Base-by-base conservation (phyloP, 1,140 invertebrate genomes). In the Camponotus pennsylvanicus region DNA sequence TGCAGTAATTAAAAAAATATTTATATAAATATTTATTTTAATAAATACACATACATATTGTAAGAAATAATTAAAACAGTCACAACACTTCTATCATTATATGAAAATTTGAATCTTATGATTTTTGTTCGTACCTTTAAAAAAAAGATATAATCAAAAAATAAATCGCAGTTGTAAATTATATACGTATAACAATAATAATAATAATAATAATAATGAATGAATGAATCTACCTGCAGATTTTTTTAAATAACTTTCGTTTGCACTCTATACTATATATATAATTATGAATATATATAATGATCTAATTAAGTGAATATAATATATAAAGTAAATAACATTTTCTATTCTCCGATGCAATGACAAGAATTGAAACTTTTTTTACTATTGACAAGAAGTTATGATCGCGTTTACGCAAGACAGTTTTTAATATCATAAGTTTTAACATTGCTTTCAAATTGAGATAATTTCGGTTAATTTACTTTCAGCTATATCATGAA, bases 401-500 rank as follows among this genome's bases (percentile, higher is more conserved):
- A 11, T 45, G 1, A 57, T 4, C 59, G 66, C 78, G 78, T 21
- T 59, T 71, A 37, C 78, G 67, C 37, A 37, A 37, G 37, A 37
- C 37, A 37, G 5, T 37, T 37, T 37, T 37, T 37, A 6, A 37
- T 4, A 37, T 37, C 5, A 37, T 37, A 37, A 37, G 5, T 37
- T 37, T 37, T 37, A 37, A 37, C 37, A 57, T 70, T 27, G 18
- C 5, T 55, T 21, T 69, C 18, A 3, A 80, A 70, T 70, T 80
- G 52, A 27, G 1, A 11, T 34, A 70, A 70, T 80, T 80, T 11
- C 70, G 15, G 4, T 11, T 6, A 57, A 80, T 80, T 70, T 7
- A 4, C 8, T 42, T 32, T 42, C 1, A 7, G 6, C 18, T 21
- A 45, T 59, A 32, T 27, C 8, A 49, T 37, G 27, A 79, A 67